Conservation (phyloP, 53 echinoderm and acorn worm genomes). For the Apostichopus leukothele region DNA sequence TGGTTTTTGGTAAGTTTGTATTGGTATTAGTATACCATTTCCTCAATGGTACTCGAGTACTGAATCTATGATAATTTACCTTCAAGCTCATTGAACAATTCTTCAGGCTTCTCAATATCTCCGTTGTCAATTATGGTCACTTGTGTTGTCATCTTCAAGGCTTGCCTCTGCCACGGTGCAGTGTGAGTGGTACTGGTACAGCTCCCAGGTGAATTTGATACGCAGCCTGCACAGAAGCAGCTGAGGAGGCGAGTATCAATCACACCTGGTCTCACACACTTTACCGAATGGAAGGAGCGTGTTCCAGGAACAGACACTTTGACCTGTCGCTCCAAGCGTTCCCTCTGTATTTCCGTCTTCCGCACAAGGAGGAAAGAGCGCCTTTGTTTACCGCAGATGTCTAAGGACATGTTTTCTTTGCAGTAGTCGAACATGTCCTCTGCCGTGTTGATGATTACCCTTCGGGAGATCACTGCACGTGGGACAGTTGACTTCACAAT, state of each 20-base stretch:
- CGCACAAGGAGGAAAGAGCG: slow-evolving; percentile 19
- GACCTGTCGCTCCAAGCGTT: slow-evolving; percentile 1
- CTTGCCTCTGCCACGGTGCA: slow-evolving; percentile 1
- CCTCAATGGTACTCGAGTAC: too few species aligned
- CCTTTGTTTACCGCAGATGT: not conserved
- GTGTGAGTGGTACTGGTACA: not conserved
- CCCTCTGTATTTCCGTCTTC: slow-evolving; percentile 2
- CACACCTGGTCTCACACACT: slow-evolving; percentile 21
- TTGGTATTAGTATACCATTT: too few species aligned
- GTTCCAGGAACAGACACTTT: slow-evolving; percentile 13
- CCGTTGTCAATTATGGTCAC: not conserved
- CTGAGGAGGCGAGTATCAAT: not conserved
- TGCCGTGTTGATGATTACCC: slow-evolving; percentile 15
- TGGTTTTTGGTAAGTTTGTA: too few species aligned
- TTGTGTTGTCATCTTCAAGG: not conserved
- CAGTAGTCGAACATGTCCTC: slow-evolving; percentile 35
- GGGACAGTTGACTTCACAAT: not conserved
- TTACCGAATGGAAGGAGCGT: slow-evolving; percentile 1
- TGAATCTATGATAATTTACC: not conserved
- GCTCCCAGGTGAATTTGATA: not conserved
- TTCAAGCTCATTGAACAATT: not conserved
- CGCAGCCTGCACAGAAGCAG: slow-evolving; percentile 9
- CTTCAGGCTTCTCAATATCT: not conserved
- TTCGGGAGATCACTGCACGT: slow-evolving; percentile 9
- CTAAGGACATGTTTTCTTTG: not conserved